Percentiles rank a stretch among this genome's conserved stretches.
These are phyloP conservation scores for Mustelus asterias DNA, from an alignment of 2,113 vertebrate species.

Conservation along the genomic window DNA sequence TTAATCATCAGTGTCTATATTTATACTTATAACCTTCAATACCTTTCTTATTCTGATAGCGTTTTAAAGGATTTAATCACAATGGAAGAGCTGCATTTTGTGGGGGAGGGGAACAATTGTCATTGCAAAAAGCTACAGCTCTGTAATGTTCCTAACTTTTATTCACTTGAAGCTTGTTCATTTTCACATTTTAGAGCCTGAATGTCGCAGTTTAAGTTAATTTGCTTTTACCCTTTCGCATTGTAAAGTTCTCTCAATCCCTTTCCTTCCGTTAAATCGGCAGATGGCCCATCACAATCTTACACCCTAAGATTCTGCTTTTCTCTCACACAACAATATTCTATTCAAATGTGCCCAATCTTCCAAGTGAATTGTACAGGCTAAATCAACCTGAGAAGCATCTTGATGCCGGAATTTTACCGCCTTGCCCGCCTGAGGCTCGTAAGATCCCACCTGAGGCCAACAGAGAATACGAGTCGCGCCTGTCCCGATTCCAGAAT, in stretches of 20 bases:
- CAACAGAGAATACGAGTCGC: too few relatives aligned
- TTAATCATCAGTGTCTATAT: not conserved
- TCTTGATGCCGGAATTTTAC: not conserved
- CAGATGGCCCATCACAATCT: not conserved
- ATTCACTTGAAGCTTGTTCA: not conserved
- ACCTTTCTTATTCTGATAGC: not conserved
- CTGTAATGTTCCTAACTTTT: not conserved
- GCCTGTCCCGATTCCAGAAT: too few relatives aligned
- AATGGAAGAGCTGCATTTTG: not conserved
- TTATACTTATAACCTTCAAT: conserved; percentile 6
- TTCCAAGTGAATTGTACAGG: not conserved
- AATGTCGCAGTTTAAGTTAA: too few relatives aligned
- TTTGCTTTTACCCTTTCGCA: not conserved
- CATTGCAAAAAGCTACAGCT: not conserved
- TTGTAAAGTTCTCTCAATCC: not conserved
- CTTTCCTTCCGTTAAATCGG: not conserved
- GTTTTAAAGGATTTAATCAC: not conserved
- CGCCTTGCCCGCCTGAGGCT: too few relatives aligned
- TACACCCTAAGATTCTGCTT: not conserved
- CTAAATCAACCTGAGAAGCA: not conserved
- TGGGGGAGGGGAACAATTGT: not conserved
- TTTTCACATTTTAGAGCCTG: not conserved
- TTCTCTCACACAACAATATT: not conserved
- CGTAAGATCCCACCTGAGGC: too few relatives aligned
- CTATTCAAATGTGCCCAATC: not conserved